These are phyloP conservation scores for Zhengitettix transpicula DNA, from an alignment of 2,888 invertebrate species.

Conservation along the genomic window DNA sequence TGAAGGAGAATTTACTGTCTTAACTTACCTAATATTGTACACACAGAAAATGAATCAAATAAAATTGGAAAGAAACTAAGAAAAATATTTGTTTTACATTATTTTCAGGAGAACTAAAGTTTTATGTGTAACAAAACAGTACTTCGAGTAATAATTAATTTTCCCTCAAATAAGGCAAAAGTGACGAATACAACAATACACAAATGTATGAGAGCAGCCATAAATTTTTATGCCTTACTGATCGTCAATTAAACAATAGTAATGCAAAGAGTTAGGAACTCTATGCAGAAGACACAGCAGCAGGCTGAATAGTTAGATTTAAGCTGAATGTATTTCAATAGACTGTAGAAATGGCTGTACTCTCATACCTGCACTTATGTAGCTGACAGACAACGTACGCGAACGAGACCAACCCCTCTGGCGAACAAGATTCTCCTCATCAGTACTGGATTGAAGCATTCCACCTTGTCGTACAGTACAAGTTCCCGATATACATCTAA, in stretches of 20 bases:
- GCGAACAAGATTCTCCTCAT: conserved; percentile 42
- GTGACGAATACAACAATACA: too few species aligned
- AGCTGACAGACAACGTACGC: conserved; percentile 76
- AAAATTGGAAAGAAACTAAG: too few species aligned
- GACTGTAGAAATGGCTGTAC: not conserved
- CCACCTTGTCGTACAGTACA: conserved; percentile 30
- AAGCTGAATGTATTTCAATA: not conserved
- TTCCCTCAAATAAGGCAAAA: too few species aligned
- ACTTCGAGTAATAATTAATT: not conserved
- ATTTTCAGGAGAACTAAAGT: not conserved
- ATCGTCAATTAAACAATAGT: not conserved
- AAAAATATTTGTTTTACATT: too few species aligned
- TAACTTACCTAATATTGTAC: too few species aligned
- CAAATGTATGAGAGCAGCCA: not conserved
- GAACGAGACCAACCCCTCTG: conserved; percentile 76
- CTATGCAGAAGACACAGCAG: not conserved
- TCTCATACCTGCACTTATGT: conserved; percentile 29
- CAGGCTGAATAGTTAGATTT: not conserved
- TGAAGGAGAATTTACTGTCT: too few species aligned
- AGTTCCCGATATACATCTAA: conserved; percentile 44
- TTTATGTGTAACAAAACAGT: not conserved
- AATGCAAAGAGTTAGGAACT: not conserved
- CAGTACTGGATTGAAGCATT: conserved; percentile 21
- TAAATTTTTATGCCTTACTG: not conserved
- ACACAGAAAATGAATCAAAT: too few species aligned